Evolutionary conservation across 2,888 invertebrate genomes (phyloP), one percentile per base, ranked within the genome.

Genomic region (Saturnia japonica): DNA sequence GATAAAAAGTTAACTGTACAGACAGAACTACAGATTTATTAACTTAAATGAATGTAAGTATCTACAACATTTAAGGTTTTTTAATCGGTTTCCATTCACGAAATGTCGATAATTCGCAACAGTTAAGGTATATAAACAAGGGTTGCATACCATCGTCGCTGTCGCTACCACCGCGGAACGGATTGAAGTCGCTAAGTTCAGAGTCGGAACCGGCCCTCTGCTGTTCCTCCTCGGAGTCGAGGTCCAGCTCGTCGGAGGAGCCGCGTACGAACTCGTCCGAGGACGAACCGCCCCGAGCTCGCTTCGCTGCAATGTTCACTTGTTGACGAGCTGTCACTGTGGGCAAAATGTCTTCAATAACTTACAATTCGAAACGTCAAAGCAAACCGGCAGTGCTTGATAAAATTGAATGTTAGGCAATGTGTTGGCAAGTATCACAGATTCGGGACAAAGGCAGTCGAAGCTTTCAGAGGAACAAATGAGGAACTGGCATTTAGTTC

Each of bases 101-200:
- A 34, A 34, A 34, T 34, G 6, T 2, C 3, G 34, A 34, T 34
- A 2, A 34, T 34, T 34, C 3, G 34, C 34, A 34, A 34, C 6
- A 34, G 34, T 34, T 19, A 51, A 51, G 34, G 42, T 25, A 69
- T 19, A 40, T n/a, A 19, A 43, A 47, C 1, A 57, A 2, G 11
- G 34, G 12, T 57, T 14, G 12, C 57, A 68, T 6, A 95, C 97
- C 97, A 78, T 96, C 96, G 82, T 98, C 97, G 60, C 97, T 97
- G 81, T 97, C 97, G 81, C 96, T 96, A 82, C 96, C 98, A 68
- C 96, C 96, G 73, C 96, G 96, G 86, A 97, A 97, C 84, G 98
- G 99, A 94, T 99, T 99, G 87, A 98, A 98, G 91, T 98, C 98
- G 78, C 96, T 97, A 70, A 88, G 82, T 34, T 92, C 93, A 0